Evolutionary conservation across 2,113 vertebrate species (phyloP).

Genomic region (Lophura nycthemera): DNA sequence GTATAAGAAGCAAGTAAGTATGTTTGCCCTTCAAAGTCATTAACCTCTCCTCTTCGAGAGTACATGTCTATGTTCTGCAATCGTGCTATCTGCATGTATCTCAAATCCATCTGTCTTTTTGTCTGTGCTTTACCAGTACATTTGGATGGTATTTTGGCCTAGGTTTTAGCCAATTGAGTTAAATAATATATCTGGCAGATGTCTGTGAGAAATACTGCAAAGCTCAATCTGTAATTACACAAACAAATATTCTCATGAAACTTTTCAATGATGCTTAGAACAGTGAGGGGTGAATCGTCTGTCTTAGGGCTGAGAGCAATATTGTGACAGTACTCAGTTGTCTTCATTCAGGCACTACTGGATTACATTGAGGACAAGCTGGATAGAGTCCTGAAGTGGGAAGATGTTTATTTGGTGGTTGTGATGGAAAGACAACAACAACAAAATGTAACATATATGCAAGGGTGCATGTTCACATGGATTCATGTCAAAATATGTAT

Average conservation of each 20-base stretch:
- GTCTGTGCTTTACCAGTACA: background rate
- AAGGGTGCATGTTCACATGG: background rate
- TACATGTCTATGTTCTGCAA: background rate
- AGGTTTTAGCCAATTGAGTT: background rate
- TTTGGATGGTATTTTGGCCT: background rate
- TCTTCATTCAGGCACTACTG: background rate
- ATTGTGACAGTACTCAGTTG: background rate
- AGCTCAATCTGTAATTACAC: background rate
- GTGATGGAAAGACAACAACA: background rate
- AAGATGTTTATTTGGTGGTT: background rate
- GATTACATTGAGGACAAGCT: background rate
- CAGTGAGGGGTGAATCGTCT: background rate
- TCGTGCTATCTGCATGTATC: background rate
- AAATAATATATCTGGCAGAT: background rate
- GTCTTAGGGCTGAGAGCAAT: background rate
- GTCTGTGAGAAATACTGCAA: background rate
- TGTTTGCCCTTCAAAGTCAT: slow-evolving; percentile 44
- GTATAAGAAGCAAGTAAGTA: background rate
- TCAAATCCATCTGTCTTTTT: background rate
- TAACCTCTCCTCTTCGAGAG: background rate
- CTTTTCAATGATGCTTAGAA: background rate
- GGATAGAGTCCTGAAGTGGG: background rate
- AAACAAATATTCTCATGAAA: background rate
- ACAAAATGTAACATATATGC: background rate
- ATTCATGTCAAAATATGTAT: background rate